Evolutionary conservation across 2,888 invertebrate genomes (phyloP).

Genomic region (Spicauda simplicius): DNA sequence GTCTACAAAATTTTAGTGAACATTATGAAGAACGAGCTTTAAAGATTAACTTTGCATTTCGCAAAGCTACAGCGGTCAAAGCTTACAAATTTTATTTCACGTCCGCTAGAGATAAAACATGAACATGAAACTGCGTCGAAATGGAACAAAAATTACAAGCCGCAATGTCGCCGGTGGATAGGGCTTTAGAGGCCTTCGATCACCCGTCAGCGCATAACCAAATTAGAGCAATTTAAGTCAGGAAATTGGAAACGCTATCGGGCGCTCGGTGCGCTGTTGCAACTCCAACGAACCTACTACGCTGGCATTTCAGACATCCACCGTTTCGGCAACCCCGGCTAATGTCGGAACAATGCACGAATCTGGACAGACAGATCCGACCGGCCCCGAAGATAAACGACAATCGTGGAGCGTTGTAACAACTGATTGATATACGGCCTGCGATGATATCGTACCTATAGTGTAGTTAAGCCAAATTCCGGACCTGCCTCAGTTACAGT

Average conservation of each 20-base stretch:
- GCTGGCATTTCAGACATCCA: constrained; percentile 81
- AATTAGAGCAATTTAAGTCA: constrained; percentile 84
- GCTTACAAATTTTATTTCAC: constrained; percentile 42
- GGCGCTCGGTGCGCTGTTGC: constrained; percentile 70
- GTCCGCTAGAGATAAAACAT: constrained; percentile 40
- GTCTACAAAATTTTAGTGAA: constrained; percentile 34
- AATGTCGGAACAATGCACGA: constrained; percentile 83
- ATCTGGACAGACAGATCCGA: constrained; percentile 81
- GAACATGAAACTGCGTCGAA: constrained; percentile 40
- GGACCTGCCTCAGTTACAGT: constrained; percentile 78
- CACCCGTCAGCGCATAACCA: constrained; percentile 80
- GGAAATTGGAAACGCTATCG: constrained; percentile 84
- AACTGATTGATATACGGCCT: constrained; percentile 83
- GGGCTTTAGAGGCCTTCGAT: constrained; percentile 70
- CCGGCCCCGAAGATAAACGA: constrained; percentile 81
- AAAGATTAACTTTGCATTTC: constrained; percentile 35
- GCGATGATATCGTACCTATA: constrained; percentile 74
- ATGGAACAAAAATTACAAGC: constrained; percentile 58
- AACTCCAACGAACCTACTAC: constrained; percentile 68
- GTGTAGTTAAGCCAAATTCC: constrained; percentile 71
- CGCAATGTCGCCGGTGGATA: constrained; percentile 57
- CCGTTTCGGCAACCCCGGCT: constrained; percentile 73
- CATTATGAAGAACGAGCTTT: constrained; percentile 35
- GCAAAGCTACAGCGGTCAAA: constrained; percentile 40
- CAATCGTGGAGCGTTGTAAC: constrained; percentile 79